Evolutionary conservation across 2,113 vertebrate genomes (phyloP).

Genomic region (Tenrec ecaudatus): DNA sequence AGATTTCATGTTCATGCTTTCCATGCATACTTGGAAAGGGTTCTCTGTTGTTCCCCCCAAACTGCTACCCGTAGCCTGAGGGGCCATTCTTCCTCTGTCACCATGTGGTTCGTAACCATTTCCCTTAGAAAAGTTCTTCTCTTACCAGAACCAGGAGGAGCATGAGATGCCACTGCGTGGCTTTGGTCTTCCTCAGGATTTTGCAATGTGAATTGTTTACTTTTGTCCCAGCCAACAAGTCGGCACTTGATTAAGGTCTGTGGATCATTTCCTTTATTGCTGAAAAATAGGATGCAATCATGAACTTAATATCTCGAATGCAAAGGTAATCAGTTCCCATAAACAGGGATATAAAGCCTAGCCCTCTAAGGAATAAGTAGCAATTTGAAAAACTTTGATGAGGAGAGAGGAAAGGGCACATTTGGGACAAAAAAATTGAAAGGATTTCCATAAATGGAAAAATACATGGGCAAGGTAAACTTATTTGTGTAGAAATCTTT

Average conservation of each 20-base stretch:
- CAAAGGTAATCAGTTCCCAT: not conserved
- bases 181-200: slow-evolving; percentile 61
- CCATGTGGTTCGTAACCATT: too few relatives aligned
- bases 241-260: slow-evolving; percentile 89
- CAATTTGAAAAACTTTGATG: not conserved
- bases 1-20: not conserved
- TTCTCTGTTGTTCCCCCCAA: not conserved
- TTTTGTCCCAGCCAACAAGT: slow-evolving; percentile 92
- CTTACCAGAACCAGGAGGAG: too few relatives aligned
- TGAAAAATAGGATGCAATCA: slow-evolving; percentile 72
- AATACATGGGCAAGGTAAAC: not conserved
- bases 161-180: not conserved
- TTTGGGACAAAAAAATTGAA: not conserved
- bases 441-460: not conserved
- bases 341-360: not conserved
- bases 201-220: slow-evolving; percentile 88
- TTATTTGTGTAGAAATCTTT: not conserved
- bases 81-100: not conserved
- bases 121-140: too few relatives aligned
- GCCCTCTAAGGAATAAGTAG: not conserved
- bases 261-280: slow-evolving; percentile 89
- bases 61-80: slow-evolving; percentile 20
- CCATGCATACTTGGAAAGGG: slow-evolving; percentile 62
- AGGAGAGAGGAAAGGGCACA: not conserved
- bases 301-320: slow-evolving; percentile 28